Percentiles rank a stretch among this genome's conserved stretches.
phyloP scores from a whole-genome alignment of 2,797 vertebrate genomes.

The Neomorphus geoffroyi region DNA sequence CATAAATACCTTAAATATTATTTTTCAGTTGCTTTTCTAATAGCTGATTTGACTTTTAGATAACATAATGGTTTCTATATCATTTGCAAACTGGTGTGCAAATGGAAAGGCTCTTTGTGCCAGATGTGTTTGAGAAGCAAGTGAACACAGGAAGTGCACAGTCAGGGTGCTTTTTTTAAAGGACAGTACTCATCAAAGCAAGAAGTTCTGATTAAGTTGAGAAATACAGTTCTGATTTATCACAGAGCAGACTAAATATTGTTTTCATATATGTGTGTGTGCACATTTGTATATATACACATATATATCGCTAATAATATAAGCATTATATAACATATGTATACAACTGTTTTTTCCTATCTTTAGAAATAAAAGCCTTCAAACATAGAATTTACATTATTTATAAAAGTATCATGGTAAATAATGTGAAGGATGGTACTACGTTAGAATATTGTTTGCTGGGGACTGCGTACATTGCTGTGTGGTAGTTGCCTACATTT shows the following conservation, averaged over 20 bases:
- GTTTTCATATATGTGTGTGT: background rate
- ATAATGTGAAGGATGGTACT: background rate
- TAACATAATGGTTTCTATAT: background rate
- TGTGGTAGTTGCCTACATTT: background rate
- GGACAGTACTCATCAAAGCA: background rate
- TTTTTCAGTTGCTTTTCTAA: background rate
- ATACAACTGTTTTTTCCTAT: background rate
- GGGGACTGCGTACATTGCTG: background rate
- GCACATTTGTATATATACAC: rapidly evolving
- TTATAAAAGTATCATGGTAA: background rate
- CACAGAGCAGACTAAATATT: background rate
- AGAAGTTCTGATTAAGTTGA: background rate
- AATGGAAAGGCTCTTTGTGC: background rate
- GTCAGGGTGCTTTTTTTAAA: background rate
- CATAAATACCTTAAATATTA: background rate
- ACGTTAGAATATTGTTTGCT: background rate
- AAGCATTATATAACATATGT: background rate
- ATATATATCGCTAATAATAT: background rate
- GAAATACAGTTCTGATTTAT: background rate
- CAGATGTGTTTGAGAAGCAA: background rate
- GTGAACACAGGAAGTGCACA: background rate
- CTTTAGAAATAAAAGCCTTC: background rate
- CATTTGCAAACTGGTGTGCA: background rate
- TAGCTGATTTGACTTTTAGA: background rate
- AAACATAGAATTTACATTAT: background rate